phyloP scores from a whole-genome alignment of 2,113 vertebrate species.

The Odontophorus gujanensis region DNA sequence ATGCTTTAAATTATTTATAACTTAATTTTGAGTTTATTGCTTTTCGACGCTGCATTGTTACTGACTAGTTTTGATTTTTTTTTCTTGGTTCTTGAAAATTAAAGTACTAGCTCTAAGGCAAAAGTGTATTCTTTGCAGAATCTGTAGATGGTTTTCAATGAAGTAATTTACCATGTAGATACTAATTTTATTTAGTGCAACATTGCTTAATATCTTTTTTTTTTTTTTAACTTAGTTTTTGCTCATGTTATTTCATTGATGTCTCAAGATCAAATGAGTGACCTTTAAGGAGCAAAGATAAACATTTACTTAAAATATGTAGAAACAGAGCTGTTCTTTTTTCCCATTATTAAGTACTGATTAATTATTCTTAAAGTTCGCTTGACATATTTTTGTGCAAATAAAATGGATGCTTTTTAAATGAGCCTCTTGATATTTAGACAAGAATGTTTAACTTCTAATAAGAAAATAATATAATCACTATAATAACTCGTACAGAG shows the following conservation, averaged over 20 bases:
- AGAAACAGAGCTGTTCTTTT: not conserved
- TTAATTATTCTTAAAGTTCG: slow-evolving; percentile 7
- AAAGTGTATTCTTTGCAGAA: slow-evolving; percentile 78
- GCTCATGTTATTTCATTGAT: not conserved
- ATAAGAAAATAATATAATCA: not conserved
- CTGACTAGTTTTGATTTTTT: slow-evolving; percentile 90
- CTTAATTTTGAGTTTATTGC: slow-evolving; percentile 99
- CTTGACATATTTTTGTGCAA: not conserved
- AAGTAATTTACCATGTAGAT: slow-evolving; percentile 71
- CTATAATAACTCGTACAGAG: not conserved
- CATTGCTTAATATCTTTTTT: slow-evolving; percentile 25
- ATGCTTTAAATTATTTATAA: slow-evolving; percentile 98
- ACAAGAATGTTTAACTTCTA: not conserved
- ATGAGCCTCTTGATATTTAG: not conserved
- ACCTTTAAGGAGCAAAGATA: slow-evolving; percentile 43
- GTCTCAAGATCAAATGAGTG: slow-evolving; percentile 26
- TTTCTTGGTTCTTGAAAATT: slow-evolving; percentile 91
- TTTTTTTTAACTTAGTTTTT: not conserved
- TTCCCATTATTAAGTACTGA: not conserved
- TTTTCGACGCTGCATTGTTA: slow-evolving; percentile 95
- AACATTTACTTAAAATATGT: not conserved
- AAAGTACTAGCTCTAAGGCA: slow-evolving; percentile 87
- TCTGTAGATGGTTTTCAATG: slow-evolving; percentile 53
- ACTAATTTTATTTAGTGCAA: slow-evolving; percentile 71
- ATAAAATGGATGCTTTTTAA: not conserved